Conservation (phyloP, 2,113 vertebrate species). For the Perognathus longimembris region DNA sequence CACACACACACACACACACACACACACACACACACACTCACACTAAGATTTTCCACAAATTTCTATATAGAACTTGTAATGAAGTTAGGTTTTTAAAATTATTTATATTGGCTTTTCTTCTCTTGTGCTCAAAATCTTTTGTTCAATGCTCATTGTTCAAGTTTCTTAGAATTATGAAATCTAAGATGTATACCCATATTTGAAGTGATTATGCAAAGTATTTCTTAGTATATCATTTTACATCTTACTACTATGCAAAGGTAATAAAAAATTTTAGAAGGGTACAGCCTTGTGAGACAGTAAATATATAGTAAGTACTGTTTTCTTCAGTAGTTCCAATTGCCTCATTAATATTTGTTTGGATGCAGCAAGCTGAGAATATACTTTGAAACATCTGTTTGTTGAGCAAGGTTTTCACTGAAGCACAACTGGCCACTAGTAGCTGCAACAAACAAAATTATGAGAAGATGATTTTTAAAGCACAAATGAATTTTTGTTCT, state of each 20-base stretch:
- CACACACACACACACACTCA: not conserved
- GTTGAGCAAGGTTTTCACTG: constrained; percentile 83
- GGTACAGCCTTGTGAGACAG: constrained; percentile 64
- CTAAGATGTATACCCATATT: constrained; percentile 16
- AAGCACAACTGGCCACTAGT: constrained; percentile 88
- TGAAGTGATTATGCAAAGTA: constrained; percentile 72
- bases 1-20: not conserved
- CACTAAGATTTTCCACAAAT: not conserved
- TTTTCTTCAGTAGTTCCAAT: constrained; percentile 80
- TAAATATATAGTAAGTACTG: constrained; percentile 70
- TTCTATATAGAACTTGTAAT: not conserved
- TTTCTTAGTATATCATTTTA: constrained; percentile 60
- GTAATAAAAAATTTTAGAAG: constrained; percentile 71
- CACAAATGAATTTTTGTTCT: constrained; percentile 82
- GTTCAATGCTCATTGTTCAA: constrained; percentile 18
- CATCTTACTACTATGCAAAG: constrained; percentile 60
- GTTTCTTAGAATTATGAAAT: constrained; percentile 45
- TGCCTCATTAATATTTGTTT: constrained; percentile 89
- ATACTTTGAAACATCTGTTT: constrained; percentile 87
- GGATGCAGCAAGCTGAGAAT: constrained; percentile 81
- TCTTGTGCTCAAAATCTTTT: constrained; percentile 56
- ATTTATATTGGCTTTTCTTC: not conserved
- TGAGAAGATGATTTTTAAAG: constrained; percentile 86
- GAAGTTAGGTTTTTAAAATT: not conserved
- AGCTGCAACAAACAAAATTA: constrained; percentile 89